phyloP scores from a whole-genome alignment of 2,797 vertebrate genomes.

The Megalops cyprinoides region DNA sequence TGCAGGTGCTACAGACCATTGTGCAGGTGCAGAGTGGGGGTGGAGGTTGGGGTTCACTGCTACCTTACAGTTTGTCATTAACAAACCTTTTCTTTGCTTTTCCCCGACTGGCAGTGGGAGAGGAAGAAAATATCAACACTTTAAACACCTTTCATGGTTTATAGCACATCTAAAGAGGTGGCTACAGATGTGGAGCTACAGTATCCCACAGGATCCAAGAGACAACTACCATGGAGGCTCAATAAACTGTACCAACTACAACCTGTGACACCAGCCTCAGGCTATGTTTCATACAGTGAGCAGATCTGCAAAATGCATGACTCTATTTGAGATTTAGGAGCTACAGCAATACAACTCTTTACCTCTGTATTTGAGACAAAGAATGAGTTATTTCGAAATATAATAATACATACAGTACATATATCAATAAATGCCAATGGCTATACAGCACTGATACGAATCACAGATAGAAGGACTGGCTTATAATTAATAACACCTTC shows the following conservation, averaged over 20 bases:
- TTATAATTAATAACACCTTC: background rate
- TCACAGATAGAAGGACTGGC: background rate
- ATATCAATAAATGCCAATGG: background rate
- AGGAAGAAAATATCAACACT: background rate
- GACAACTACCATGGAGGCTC: background rate
- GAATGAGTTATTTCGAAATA: background rate
- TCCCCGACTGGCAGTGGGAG: constrained; percentile 33
- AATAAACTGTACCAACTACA: background rate
- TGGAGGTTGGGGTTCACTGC: background rate
- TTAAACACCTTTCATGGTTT: constrained; percentile 12
- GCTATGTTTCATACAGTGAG: background rate
- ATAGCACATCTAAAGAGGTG: background rate
- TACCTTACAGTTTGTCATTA: constrained; percentile 5
- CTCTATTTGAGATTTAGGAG: background rate
- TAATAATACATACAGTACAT: background rate
- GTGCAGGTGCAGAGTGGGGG: no score
- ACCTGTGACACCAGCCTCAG: constrained; percentile 1
- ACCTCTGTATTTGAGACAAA: background rate
- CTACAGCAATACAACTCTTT: background rate
- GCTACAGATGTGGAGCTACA: background rate
- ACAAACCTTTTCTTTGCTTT: constrained; percentile 60
- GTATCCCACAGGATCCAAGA: background rate
- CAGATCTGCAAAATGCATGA: background rate
- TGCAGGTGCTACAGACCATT: no score
- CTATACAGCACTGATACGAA: background rate